Evolutionary conservation across 92 coral and sea anemone genomes (phyloP).

Genomic region (Epizoanthus fatuus): DNA sequence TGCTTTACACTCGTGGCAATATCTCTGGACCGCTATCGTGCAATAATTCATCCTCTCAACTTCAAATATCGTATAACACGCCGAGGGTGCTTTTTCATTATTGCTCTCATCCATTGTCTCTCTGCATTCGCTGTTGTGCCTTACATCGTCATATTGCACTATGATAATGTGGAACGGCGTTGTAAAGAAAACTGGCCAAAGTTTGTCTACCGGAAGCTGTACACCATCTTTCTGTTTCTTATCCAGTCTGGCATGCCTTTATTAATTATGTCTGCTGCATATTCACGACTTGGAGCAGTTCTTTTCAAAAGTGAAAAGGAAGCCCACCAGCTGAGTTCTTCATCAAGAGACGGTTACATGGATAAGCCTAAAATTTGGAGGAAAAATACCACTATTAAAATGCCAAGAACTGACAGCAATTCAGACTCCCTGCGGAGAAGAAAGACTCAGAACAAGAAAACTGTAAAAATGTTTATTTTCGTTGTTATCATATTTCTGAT

Average conservation of each 20-base stretch:
- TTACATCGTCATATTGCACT: conserved; percentile 60
- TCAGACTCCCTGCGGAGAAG: conserved; percentile 63
- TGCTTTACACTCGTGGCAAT: conserved; percentile 91
- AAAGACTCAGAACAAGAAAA: conserved; percentile 74
- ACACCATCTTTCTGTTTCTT: conserved; percentile 85
- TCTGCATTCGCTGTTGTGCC: conserved; percentile 79
- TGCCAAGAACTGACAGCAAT: conserved; percentile 22
- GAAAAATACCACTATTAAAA: conserved; percentile 13
- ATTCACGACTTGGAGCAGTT: conserved; percentile 72
- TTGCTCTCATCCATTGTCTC: conserved; percentile 64
- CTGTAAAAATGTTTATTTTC: conserved; percentile 89
- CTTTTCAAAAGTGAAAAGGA: conserved; percentile 70
- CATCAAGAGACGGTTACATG: conserved; percentile 1
- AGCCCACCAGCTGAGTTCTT: conserved; percentile 43
- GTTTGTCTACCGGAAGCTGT: conserved; percentile 60
- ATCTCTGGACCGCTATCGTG: conserved; percentile 89
- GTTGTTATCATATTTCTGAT: conserved; percentile 87
- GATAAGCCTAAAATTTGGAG: neutral
- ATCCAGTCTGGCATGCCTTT: conserved; percentile 92
- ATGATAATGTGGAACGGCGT: conserved; percentile 26
- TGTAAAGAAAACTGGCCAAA: conserved; percentile 89
- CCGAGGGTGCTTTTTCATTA: conserved; percentile 68
- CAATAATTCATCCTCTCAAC: conserved; percentile 89
- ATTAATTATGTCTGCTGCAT: conserved; percentile 75
- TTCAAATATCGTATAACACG: conserved; percentile 82